phyloP scores from a whole-genome alignment of 2,797 vertebrate genomes.

The Chloroceryle amazona region DNA sequence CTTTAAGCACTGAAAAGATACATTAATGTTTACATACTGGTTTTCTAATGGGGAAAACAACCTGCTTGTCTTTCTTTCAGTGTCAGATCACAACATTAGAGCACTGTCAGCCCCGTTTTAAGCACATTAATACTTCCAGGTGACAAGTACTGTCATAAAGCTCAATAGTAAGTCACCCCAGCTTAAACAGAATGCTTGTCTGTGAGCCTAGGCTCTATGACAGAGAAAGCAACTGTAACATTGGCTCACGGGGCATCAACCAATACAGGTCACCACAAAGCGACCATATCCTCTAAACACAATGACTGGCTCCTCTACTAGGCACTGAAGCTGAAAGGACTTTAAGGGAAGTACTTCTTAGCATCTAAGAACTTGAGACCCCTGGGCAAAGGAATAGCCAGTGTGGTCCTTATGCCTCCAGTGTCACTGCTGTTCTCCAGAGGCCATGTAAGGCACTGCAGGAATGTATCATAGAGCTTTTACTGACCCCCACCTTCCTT shows the following conservation, averaged over 20 bases:
- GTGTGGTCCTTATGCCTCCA: background rate
- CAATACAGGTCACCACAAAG: background rate
- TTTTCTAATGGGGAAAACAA: constrained; percentile 33
- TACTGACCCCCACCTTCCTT: background rate
- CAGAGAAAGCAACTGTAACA: background rate
- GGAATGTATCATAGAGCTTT: background rate
- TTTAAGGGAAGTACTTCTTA: background rate
- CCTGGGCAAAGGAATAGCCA: background rate
- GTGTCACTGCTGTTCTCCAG: background rate
- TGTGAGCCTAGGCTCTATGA: background rate
- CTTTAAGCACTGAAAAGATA: background rate
- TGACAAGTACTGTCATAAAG: constrained; percentile 38
- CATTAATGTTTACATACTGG: background rate
- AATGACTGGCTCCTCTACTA: background rate
- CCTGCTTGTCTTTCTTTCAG: constrained; percentile 15
- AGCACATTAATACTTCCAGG: constrained; percentile 17
- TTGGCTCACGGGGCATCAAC: background rate
- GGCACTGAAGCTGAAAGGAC: background rate
- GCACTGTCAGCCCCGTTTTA: constrained; percentile 28
- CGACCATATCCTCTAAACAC: background rate
- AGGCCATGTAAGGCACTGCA: rapidly evolving
- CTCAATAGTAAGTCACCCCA: constrained; percentile 41
- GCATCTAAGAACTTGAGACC: background rate
- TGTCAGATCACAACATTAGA: constrained; percentile 12
- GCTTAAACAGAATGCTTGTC: background rate